These are phyloP conservation scores for Canis aureus DNA, from an alignment of 2,113 vertebrate species.

Conservation along the genomic window DNA sequence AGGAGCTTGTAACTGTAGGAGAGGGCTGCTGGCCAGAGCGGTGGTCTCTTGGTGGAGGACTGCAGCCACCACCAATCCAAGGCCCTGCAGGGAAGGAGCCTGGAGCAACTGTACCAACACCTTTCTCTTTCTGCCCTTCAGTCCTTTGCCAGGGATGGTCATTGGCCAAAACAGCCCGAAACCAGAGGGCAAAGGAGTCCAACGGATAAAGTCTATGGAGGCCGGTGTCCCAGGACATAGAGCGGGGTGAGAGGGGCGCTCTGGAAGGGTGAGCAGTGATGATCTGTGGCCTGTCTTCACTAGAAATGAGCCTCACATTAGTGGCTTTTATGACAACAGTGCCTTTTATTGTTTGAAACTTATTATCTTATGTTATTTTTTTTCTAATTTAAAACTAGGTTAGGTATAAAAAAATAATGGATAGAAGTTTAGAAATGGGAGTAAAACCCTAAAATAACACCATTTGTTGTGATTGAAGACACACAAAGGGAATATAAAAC, in stretches of 20 bases:
- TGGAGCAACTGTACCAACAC: not conserved
- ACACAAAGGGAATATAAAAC: not conserved
- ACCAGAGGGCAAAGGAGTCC: not conserved
- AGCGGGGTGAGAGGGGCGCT: not conserved
- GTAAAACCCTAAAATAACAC: not conserved
- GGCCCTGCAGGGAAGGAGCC: not conserved
- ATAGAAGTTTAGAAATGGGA: not conserved
- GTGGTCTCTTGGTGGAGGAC: not conserved
- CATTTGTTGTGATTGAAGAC: not conserved
- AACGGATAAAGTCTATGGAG: not conserved
- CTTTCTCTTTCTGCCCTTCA: not conserved
- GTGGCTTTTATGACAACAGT: not conserved
- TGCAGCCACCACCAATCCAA: not conserved
- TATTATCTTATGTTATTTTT: not conserved
- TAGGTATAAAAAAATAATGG: not conserved
- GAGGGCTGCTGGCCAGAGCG: not conserved
- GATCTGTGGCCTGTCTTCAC: not conserved
- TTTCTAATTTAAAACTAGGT: conserved; percentile 11
- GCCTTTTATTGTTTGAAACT: not conserved
- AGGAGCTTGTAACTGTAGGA: not conserved
- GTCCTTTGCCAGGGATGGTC: not conserved
- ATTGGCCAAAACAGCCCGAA: not conserved
- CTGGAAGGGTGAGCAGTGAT: not conserved
- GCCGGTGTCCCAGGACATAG: not conserved
- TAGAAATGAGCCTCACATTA: not conserved